Evolutionary conservation across 2,113 vertebrate species (phyloP).

Genomic region (Spilogale gracilis): DNA sequence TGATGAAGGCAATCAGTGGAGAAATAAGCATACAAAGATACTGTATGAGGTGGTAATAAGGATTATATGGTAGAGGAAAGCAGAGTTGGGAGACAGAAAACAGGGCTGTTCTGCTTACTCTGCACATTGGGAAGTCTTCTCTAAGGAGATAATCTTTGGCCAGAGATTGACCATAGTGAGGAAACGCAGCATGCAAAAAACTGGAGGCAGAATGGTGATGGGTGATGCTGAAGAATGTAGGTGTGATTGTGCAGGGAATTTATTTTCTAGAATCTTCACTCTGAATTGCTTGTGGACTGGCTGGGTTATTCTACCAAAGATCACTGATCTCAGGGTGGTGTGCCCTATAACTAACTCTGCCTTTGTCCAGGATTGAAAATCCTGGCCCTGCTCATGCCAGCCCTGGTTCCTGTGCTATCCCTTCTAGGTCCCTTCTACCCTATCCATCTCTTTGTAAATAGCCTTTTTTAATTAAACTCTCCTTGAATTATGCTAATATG

Average conservation of each 20-base stretch:
- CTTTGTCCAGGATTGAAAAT: background rate
- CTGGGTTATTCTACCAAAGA: background rate
- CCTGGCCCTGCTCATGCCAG: background rate
- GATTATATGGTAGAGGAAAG: background rate
- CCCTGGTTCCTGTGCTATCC: background rate
- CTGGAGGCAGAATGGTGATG: background rate
- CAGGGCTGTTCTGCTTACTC: background rate
- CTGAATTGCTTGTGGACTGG: background rate
- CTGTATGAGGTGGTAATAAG: rapidly evolving
- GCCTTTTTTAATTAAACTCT: background rate
- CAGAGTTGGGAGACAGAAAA: background rate
- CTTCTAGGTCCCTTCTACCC: background rate
- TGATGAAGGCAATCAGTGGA: background rate
- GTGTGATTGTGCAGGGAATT: background rate
- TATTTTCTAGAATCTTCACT: background rate
- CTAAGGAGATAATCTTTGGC: background rate
- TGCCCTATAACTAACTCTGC: no score
- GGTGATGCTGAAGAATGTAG: background rate
- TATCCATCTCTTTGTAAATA: background rate
- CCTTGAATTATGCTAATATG: background rate
- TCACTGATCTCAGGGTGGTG: no score
- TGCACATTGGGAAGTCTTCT: background rate
- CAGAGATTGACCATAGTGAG: background rate
- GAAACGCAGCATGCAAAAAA: rapidly evolving
- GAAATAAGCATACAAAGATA: background rate